These are phyloP conservation scores for Cariama cristata DNA, from an alignment of 2,113 vertebrate genomes.

Conservation along the genomic window DNA sequence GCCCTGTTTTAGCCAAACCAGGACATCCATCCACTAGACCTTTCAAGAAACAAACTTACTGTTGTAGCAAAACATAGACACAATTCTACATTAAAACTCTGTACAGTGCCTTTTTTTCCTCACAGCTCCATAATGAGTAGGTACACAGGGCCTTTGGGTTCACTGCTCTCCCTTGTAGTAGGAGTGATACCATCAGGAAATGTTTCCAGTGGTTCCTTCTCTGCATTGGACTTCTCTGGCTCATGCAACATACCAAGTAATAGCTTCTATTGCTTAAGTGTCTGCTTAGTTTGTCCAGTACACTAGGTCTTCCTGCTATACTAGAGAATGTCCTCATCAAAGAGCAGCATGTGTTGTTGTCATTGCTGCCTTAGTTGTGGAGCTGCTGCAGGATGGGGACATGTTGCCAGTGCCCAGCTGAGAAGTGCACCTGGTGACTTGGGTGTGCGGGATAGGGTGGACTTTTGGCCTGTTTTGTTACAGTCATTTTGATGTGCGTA, in stretches of 20 bases:
- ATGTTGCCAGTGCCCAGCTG: background rate
- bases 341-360: background rate
- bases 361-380: background rate
- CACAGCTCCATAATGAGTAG: background rate
- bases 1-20: too few species aligned
- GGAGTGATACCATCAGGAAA: background rate
- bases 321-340: background rate
- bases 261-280: background rate
- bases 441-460: rapidly evolving
- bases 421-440: background rate
- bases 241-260: background rate
- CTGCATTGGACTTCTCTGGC: background rate
- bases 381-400: background rate
- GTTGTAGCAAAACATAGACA: background rate
- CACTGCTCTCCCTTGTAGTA: background rate
- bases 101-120: background rate
- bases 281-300: background rate
- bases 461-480: background rate
- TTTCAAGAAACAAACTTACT: background rate
- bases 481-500: background rate
- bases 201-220: background rate
- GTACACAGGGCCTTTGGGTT: background rate
- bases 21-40: background rate
- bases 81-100: background rate
- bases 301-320: background rate